Conservation (phyloP, 2,113 vertebrate genomes). For the Malurus alboscapulatus region DNA sequence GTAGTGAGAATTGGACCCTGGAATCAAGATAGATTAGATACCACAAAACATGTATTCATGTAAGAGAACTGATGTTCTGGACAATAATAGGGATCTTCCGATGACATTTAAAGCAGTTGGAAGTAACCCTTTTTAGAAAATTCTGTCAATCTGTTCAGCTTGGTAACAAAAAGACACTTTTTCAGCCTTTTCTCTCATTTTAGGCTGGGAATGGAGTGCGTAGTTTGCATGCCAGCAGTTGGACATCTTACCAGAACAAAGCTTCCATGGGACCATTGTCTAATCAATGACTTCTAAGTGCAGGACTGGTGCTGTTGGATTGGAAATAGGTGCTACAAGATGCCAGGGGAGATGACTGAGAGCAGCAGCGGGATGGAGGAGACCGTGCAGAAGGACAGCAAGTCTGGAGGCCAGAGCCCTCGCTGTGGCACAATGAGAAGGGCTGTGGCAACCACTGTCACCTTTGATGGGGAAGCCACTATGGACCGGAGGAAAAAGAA, state of each 20-base stretch:
- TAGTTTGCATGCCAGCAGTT: background rate
- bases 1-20: background rate
- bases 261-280: background rate
- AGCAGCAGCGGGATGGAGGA: slow-evolving; percentile 63
- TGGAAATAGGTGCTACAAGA: slow-evolving; percentile 15
- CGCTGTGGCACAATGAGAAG: slow-evolving; percentile 60
- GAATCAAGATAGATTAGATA: background rate
- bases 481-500: slow-evolving; percentile 80
- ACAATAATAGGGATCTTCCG: background rate
- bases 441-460: slow-evolving; percentile 69
- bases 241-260: background rate
- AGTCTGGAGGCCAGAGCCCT: slow-evolving; percentile 64
- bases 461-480: slow-evolving; percentile 81
- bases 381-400: slow-evolving; percentile 20
- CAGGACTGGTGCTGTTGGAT: background rate
- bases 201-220: slow-evolving; percentile 39
- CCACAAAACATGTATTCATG: background rate
- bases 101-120: background rate
- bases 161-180: background rate
- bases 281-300: slow-evolving; percentile 19
- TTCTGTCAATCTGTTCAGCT: background rate
- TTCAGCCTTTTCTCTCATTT: slow-evolving; percentile 30
- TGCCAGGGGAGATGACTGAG: slow-evolving; percentile 53
- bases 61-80: background rate
- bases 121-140: background rate